These are phyloP conservation scores for Xyrauchen texanus DNA, from an alignment of 2,113 vertebrate genomes.

Conservation along the genomic window DNA sequence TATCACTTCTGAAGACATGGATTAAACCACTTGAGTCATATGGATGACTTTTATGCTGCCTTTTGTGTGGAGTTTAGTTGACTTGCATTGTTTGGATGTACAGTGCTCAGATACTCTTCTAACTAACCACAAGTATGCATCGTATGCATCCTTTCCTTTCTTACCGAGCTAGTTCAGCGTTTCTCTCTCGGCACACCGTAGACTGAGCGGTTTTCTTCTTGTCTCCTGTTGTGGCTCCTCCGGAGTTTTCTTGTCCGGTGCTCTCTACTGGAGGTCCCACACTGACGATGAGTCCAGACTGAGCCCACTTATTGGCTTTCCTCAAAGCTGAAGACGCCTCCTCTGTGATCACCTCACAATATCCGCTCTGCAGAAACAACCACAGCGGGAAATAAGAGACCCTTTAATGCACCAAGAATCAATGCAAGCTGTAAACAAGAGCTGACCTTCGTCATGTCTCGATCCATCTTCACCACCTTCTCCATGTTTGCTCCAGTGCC, in stretches of 20 bases:
- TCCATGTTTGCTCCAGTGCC: slow-evolving; percentile 99
- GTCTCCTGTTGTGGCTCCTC: slow-evolving; percentile 87
- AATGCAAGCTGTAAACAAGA: background rate
- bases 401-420: too few relatives aligned
- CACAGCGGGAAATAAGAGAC: background rate
- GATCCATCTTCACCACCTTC: slow-evolving; percentile 98
- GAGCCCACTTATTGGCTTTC: slow-evolving; percentile 97
- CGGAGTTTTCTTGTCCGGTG: slow-evolving; percentile 78
- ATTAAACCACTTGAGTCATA: too few relatives aligned
- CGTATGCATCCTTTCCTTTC: background rate
- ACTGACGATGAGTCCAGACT: slow-evolving; percentile 95
- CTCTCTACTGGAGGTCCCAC: slow-evolving; percentile 90
- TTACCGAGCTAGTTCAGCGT: slow-evolving; percentile 92
- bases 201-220: slow-evolving; percentile 97
- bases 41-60: too few relatives aligned
- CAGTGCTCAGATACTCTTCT: too few relatives aligned
- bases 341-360: slow-evolving; percentile 95
- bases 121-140: too few relatives aligned
- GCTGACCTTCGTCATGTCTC: slow-evolving; percentile 96
- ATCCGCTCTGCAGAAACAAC: slow-evolving; percentile 79
- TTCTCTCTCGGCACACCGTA: slow-evolving; percentile 91
- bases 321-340: slow-evolving; percentile 90
- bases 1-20: too few relatives aligned
- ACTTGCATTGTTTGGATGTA: too few relatives aligned
- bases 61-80: too few relatives aligned